phyloP scores from a whole-genome alignment of 2,888 invertebrate species.

The Acanthacorydalis orientalis region DNA sequence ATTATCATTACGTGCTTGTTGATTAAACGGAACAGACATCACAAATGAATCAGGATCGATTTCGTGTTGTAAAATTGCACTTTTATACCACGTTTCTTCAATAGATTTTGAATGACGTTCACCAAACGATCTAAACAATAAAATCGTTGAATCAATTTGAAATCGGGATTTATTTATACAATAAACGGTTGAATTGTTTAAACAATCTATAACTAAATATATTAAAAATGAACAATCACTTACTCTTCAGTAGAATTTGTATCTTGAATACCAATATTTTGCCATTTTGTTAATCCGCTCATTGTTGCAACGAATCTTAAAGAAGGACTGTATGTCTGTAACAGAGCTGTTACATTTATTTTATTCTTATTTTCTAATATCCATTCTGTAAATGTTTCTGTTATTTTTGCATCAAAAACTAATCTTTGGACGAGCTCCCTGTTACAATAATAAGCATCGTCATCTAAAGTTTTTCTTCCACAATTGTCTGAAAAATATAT shows the following conservation, averaged over 20 bases:
- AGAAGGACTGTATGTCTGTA: conserved; percentile 51
- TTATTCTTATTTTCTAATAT: too few relatives aligned
- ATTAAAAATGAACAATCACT: conserved; percentile 4
- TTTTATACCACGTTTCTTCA: conserved; percentile 83
- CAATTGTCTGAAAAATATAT: conserved; percentile 38
- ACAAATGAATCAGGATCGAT: conserved; percentile 62
- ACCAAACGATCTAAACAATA: conserved; percentile 46
- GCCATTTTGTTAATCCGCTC: conserved; percentile 80
- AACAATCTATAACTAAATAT: too few relatives aligned
- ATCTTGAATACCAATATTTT: conserved; percentile 48
- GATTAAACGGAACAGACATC: conserved; percentile 51
- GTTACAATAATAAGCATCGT: conserved; percentile 68
- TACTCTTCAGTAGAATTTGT: conserved; percentile 25
- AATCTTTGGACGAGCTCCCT: conserved; percentile 68
- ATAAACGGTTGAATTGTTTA: too few relatives aligned
- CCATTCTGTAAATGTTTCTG: conserved; percentile 34
- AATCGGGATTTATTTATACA: too few relatives aligned
- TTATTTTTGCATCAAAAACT: conserved; percentile 76
- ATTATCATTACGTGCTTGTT: conserved; percentile 18
- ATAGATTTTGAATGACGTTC: conserved; percentile 59
- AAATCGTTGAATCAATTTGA: too few relatives aligned
- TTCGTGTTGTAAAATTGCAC: conserved; percentile 72
- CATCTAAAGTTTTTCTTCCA: conserved; percentile 39
- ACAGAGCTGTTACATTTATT: conserved; percentile 25
- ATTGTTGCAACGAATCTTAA: conserved; percentile 75